Conservation (phyloP, 2,888 invertebrate species). For the Acanthacorydalis orientalis region DNA sequence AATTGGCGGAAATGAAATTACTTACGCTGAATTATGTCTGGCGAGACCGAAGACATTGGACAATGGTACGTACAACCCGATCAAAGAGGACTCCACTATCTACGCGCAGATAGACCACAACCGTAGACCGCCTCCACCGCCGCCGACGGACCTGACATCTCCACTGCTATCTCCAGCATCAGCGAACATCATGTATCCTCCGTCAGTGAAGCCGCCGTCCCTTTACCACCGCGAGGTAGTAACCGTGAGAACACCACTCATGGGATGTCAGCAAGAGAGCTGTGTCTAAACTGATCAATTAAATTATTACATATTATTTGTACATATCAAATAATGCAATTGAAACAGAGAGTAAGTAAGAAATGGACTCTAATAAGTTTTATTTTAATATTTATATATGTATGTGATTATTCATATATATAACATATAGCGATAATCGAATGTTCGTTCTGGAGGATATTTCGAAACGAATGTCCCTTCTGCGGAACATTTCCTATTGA, state of each 20-base stretch:
- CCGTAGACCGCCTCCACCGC: slow-evolving; percentile 28
- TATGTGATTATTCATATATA: too few species aligned
- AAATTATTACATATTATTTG: background rate
- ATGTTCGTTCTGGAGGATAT: too few species aligned
- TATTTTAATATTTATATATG: too few species aligned
- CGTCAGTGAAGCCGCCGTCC: slow-evolving; percentile 20
- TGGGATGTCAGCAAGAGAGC: slow-evolving; percentile 50
- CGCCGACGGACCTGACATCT: slow-evolving; percentile 25
- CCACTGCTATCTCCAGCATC: slow-evolving; percentile 27
- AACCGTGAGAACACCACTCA: slow-evolving; percentile 51
- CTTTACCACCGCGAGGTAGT: slow-evolving; percentile 45
- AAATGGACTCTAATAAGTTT: too few species aligned
- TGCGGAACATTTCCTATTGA: too few species aligned
- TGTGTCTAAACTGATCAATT: slow-evolving; percentile 35
- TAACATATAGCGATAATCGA: too few species aligned
- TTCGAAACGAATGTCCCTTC: too few species aligned
- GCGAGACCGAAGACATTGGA: slow-evolving; percentile 32
- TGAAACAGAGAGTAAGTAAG: background rate
- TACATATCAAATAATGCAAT: too few species aligned
- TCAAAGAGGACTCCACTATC: slow-evolving; percentile 45
- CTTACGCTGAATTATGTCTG: slow-evolving; percentile 42
- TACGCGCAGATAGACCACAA: slow-evolving; percentile 60
- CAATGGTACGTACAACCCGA: slow-evolving; percentile 19
- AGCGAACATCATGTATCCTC: slow-evolving; percentile 17
- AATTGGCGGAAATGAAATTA: slow-evolving; percentile 32